phyloP scores from a whole-genome alignment of 2,113 vertebrate genomes.

The Cryptoleucopteryx plumbea region DNA sequence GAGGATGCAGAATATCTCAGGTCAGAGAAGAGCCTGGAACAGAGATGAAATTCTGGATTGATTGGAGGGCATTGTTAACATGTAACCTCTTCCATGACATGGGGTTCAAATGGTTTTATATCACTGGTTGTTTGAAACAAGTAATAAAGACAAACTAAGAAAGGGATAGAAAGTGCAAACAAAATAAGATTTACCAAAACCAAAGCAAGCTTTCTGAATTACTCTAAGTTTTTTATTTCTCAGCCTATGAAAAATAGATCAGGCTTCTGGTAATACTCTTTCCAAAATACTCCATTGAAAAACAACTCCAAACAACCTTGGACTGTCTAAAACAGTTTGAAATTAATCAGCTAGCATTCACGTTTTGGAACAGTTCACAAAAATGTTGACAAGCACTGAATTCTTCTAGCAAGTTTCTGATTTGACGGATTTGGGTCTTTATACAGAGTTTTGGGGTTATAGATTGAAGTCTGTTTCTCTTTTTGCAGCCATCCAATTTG shows the following conservation, averaged over 20 bases:
- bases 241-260: neutral
- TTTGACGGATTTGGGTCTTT: neutral
- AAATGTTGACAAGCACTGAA: neutral
- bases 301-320: neutral
- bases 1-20: neutral
- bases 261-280: neutral
- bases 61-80: neutral
- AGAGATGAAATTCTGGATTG: neutral
- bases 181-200: neutral
- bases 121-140: neutral
- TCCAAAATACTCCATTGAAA: neutral
- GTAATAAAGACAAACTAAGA: neutral
- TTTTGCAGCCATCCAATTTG: neutral
- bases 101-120: neutral
- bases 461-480: neutral
- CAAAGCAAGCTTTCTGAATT: neutral
- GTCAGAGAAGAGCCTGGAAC: neutral
- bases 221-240: neutral
- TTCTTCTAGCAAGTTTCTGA: neutral
- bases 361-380: slow-evolving; percentile 15
- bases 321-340: neutral
- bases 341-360: neutral
- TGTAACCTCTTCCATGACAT: neutral
- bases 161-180: neutral
- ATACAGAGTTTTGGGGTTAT: neutral